Base-by-base conservation (phyloP, 2,797 vertebrate genomes). In the Anguilla pacifica region DNA sequence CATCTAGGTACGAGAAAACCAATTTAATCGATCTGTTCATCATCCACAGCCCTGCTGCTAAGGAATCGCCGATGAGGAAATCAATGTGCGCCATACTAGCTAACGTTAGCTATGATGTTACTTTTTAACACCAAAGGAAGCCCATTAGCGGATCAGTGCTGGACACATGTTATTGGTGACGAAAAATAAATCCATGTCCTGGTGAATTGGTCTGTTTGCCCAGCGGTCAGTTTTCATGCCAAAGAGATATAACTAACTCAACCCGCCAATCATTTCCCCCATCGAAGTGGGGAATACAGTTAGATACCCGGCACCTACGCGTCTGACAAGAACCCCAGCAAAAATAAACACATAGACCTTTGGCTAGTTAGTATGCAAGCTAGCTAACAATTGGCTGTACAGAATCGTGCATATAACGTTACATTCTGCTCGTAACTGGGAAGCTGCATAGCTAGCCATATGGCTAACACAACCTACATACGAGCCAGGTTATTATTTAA, bases 1-100 rank as follows among this genome's bases (percentile, higher is more conserved):
- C 90, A 91, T 92, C 91, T 91, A 88, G 28, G 31, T 9, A 82
- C n/a, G 70, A 86, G 82, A 88, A 79, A 72, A 82, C 35, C 4
- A 2, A 49, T 46, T 51, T 85, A 67, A 53, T n/a, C 82, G 53
- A 55, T n/a, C 39, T 49, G 28, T 77, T 77, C 67, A 55, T 74
- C 49, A 86, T 77, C 74, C 85, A 22, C 64, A 28, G 53, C 53
- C 25, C 43, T 22, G 9, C 49, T 46, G 59, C 10, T 51, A 72
- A 25, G 46, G 70, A 85, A 22, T 39, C 43, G 28, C n/a, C n/a
- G 22, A 10, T 35, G 28, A 77, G 31, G 0, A 22, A 17, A 77
- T 39, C 19, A 74, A 28, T 79, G 31, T 86, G 55, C 55, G 39
- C 55, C 77, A 25, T n/a, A 43, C 72, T 79, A 28, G 49, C 49